phyloP scores from a whole-genome alignment of 2,113 vertebrate genomes.

The Psilopogon haemacephalus region DNA sequence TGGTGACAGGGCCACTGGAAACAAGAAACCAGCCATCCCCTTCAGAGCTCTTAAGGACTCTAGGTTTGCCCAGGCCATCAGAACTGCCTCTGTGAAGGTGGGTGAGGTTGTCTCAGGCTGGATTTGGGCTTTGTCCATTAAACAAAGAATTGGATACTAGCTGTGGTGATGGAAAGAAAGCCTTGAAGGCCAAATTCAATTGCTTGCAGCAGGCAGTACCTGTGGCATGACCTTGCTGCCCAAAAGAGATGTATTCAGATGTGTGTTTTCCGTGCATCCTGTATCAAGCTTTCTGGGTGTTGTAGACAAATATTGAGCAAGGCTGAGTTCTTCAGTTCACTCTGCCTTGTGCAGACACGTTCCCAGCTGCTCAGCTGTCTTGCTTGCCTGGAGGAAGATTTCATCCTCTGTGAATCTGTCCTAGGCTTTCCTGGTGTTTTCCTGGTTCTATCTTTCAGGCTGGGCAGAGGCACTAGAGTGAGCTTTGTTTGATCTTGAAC shows the following conservation, averaged over 20 bases:
- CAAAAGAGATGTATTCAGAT: not conserved
- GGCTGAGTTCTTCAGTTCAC: not conserved
- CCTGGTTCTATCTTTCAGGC: not conserved
- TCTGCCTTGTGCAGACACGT: rapidly evolving
- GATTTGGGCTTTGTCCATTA: not conserved
- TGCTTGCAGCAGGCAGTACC: too few relatives aligned
- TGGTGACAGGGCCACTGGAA: not conserved
- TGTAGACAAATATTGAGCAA: not conserved
- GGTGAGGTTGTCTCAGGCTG: too few relatives aligned
- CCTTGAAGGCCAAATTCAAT: not conserved
- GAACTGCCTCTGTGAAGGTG: not conserved
- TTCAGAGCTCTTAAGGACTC: not conserved
- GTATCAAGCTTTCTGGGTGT: not conserved
- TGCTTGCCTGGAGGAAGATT: not conserved
- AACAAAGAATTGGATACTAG: not conserved
- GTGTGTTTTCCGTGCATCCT: not conserved
- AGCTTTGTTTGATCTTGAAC: not conserved
- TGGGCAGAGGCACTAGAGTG: not conserved
- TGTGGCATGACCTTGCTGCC: not conserved
- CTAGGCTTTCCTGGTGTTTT: not conserved
- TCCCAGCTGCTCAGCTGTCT: not conserved
- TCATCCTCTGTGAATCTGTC: not conserved
- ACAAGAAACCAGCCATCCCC: not conserved
- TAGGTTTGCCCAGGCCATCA: not conserved
- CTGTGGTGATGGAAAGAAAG: not conserved